Base-by-base conservation (phyloP, 64 coral and sea anemone species). In the Stylophora pistillata region DNA sequence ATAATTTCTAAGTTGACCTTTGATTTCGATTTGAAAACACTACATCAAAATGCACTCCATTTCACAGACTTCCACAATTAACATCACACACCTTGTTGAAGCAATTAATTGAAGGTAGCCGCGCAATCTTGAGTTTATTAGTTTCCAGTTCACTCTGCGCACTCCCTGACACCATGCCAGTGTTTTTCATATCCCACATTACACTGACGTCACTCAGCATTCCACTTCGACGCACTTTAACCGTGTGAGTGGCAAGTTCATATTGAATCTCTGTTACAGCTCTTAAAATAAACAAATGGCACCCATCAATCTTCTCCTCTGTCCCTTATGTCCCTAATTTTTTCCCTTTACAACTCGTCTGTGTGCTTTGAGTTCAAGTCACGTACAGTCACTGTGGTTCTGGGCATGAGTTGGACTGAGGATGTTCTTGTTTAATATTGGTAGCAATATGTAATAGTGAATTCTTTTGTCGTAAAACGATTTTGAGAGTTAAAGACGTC, bases 211-310 rank as follows among this genome's bases (percentile, higher is more conserved):
- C 88, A 86, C 79, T 90, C 54, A 94, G 33, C 54, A 89, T 87
- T 68, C 93, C 93, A 56, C 93, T 94, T 57, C 93, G 82, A 23
- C 77, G 87, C 12, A 94, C 93, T 69, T 94, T 94, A 3, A 94
- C 93, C 5, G 88, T 77, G 54, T 94, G 93, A 29, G 88, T 94
- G 10, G 93, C 93, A 55, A 94, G 82, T 61, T 90, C 93, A 56
- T 94, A 94, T 15, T 71, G 30, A 10, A 47, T 47, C 3, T 74
- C 55, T 30, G 29, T 56, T 17, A 74, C 27, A 59, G 57, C 15
- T n/a, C 69, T 87, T 70, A 15, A 86, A 54, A 13, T 31, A n/a
- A 13, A 64, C 23, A 15, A 70, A 30, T 15, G 28, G 5, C 12
- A 13, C 23, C 26, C 17, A 17, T 64, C 4, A 23, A 64, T 9